Conservation (phyloP, 2,113 vertebrate genomes). For the Leptocoma aspasia region DNA sequence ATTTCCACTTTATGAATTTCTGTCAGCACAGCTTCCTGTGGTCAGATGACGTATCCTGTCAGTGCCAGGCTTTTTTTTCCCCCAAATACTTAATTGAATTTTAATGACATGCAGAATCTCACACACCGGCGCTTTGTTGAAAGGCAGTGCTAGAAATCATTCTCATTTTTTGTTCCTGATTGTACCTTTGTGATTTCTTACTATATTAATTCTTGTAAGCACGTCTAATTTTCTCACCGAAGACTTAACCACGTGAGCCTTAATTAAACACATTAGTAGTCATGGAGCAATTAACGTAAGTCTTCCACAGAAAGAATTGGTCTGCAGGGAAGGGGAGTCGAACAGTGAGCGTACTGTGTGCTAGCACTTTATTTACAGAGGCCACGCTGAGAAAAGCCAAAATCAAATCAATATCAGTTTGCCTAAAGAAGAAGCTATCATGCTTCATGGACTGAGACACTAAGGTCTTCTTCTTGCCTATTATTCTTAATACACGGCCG, state of each 20-base stretch:
- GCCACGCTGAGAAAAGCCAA: not conserved
- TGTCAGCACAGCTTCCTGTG: constrained; percentile 50
- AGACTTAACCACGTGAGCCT: not conserved
- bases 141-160: not conserved
- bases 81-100: not conserved
- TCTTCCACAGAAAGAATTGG: not conserved
- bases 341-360: not conserved
- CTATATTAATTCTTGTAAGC: not conserved
- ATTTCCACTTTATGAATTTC: constrained; percentile 50
- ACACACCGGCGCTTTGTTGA: not conserved
- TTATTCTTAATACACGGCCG: not conserved
- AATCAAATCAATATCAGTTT: constrained; percentile 18
- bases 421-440: constrained; percentile 12
- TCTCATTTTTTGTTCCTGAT: not conserved
- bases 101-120: not conserved
- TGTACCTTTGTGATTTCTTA: not conserved
- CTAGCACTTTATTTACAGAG: constrained; percentile 10
- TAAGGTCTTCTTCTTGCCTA: constrained; percentile 15
- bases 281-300: constrained; percentile 17
- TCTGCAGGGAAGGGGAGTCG: not conserved
- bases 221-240: not conserved
- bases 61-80: not conserved
- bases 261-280: constrained; percentile 47
- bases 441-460: not conserved
- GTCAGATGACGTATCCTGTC: constrained; percentile 12